A percentile compares a stretch with the other conserved stretches of the same genome.
Evolutionary conservation across 2,797 vertebrate genomes (phyloP).

Genomic region (Crocodylus rhombifer): DNA sequence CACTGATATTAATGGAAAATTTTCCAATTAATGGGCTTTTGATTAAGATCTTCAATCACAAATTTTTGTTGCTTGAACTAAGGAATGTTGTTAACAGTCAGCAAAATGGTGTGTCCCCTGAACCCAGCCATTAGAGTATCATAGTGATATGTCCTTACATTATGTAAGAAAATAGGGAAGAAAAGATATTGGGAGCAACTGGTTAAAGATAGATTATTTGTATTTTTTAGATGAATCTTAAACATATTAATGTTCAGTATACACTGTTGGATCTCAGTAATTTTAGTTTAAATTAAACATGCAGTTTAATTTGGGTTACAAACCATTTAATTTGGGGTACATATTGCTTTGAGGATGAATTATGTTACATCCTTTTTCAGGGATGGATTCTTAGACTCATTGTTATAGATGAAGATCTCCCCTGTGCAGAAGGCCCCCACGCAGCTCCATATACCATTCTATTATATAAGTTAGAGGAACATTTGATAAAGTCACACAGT

Average conservation of each 20-base stretch:
- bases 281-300: background rate
- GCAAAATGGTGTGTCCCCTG: background rate
- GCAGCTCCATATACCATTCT: background rate
- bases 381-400: background rate
- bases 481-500: background rate
- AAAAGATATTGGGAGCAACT: background rate
- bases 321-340: too few relatives aligned
- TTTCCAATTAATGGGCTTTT: slow-evolving; percentile 7
- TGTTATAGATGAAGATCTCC: background rate
- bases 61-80: background rate
- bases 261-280: background rate
- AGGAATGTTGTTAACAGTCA: background rate
- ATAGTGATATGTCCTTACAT: background rate
- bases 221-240: background rate
- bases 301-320: background rate
- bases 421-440: background rate
- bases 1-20: slow-evolving; percentile 10
- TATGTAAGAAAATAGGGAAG: background rate
- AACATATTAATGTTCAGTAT: background rate
- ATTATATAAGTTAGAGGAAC: background rate
- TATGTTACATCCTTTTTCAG: background rate
- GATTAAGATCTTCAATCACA: background rate
- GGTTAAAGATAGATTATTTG: background rate
- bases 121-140: fast-evolving
- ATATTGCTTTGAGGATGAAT: background rate